Evolutionary conservation across 2,113 vertebrate genomes (phyloP).

Genomic region (Guaruba guarouba): DNA sequence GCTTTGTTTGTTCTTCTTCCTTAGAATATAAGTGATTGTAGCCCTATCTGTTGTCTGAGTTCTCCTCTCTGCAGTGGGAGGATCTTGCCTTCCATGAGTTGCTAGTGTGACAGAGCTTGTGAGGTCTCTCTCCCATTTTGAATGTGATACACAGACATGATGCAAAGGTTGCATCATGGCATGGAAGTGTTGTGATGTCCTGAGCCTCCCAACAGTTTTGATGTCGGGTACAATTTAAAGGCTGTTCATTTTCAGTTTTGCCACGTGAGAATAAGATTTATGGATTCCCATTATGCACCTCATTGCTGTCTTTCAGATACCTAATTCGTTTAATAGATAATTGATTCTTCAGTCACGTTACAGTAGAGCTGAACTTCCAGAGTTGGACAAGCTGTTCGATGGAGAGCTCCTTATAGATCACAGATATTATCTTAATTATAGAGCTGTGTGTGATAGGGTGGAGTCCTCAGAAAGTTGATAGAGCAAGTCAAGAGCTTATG

Average conservation of each 20-base stretch:
- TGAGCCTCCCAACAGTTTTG: background rate
- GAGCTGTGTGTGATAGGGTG: background rate
- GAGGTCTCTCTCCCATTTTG: background rate
- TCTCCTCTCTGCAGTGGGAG: background rate
- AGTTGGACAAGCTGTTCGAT: background rate
- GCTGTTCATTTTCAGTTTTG: background rate
- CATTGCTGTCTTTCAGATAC: background rate
- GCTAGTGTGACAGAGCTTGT: background rate
- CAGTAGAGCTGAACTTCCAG: background rate
- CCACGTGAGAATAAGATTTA: background rate
- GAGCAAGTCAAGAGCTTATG: background rate
- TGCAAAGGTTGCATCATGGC: background rate
- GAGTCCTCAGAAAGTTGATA: background rate
- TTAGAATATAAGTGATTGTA: background rate
- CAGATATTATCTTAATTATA: background rate
- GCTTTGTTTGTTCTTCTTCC: background rate
- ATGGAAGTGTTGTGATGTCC: background rate
- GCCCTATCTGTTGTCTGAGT: background rate
- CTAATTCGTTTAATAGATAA: background rate
- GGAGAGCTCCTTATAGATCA: background rate
- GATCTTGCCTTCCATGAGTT: background rate
- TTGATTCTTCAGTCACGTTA: background rate
- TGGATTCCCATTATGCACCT: background rate
- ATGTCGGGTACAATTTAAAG: background rate
- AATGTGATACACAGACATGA: accelerated